Evolutionary conservation across 2,797 vertebrate species (phyloP).

Genomic region (Ataeniobius toweri): DNA sequence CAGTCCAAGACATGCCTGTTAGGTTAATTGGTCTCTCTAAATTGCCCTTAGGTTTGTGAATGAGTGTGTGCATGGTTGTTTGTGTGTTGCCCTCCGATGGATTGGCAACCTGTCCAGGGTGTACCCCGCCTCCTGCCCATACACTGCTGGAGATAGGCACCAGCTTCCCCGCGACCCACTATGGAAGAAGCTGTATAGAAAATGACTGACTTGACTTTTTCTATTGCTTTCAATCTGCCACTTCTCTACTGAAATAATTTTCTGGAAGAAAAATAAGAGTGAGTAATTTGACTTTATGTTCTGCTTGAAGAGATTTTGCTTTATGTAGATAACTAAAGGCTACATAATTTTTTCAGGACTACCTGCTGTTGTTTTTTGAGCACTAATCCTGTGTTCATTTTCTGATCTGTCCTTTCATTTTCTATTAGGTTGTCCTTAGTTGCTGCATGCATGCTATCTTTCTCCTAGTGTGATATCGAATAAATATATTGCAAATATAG

Average conservation of each 20-base stretch:
- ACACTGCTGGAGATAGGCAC: no score
- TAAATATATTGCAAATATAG: neutral
- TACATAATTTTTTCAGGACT: neutral
- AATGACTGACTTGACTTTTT: no score
- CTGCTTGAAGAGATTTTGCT: neutral
- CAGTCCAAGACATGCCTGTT: no score
- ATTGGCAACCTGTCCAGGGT: no score
- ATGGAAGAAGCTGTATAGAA: no score
- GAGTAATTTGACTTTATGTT: constrained; percentile 1
- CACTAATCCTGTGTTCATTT: constrained; percentile 14
- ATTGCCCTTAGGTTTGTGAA: no score
- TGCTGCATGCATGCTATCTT: neutral
- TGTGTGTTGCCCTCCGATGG: no score
- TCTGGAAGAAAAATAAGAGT: neutral
- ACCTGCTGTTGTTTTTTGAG: constrained; percentile 16
- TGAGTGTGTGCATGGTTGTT: no score
- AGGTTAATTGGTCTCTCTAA: no score
- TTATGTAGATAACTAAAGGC: constrained; percentile 1
- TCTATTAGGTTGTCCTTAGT: neutral
- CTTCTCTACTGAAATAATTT: neutral
- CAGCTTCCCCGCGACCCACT: no score
- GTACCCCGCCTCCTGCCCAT: no score
- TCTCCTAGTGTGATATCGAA: neutral
- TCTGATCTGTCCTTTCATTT: neutral
- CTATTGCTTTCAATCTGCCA: neutral